Base-by-base conservation (phyloP, 35 echinoderm and acorn worm species). In the Diadema setosum region DNA sequence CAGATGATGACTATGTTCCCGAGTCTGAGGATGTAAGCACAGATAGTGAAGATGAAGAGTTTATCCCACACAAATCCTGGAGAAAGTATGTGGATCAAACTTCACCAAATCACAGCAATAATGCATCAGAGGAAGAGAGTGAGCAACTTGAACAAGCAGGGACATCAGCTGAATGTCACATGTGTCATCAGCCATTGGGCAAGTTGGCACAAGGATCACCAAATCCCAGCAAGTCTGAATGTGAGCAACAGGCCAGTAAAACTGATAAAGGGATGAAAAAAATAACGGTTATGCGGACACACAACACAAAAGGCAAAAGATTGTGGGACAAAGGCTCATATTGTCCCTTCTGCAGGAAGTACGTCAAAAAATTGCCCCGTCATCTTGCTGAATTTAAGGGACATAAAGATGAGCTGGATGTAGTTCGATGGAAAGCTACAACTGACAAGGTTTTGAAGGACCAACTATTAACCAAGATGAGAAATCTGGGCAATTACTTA, bases 381-480 rank as follows among this genome's bases (percentile, higher is more conserved):
- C 90, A 92, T 87, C 90, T 92, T 61, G n/a, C 90, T 87, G 84
- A 82, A 61, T 81, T 67, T 67, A 84, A 91, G 60, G 83, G 75
- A 31, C 90, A 92, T 42, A 46, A 87, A 70, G 67, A 92, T 82
- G 83, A 87, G 60, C 56, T 59, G 60, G 73, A 92, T 80, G 90
- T 87, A 31, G 29, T 82, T 58, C 69, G 86, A 64, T 92, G 90
- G 90, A 76, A 49, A 74, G 65, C 90, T 34, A 92, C 90, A 73
- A 81, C 29, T 64, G 90, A 87, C 90, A 85, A 40, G 60, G 84
- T 87, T 74, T 31, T 87, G 46, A 87, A 86, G 70, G 83, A 42
- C 76, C 75, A 92, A 70, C 84, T 84, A 81, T 48, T 92, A 45
- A 87, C 90, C 27, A 84, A 75, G 65, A 91, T 92, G 84, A 67